Conservation (phyloP, 1,140 invertebrate genomes). For the Bombyx mori region DNA sequence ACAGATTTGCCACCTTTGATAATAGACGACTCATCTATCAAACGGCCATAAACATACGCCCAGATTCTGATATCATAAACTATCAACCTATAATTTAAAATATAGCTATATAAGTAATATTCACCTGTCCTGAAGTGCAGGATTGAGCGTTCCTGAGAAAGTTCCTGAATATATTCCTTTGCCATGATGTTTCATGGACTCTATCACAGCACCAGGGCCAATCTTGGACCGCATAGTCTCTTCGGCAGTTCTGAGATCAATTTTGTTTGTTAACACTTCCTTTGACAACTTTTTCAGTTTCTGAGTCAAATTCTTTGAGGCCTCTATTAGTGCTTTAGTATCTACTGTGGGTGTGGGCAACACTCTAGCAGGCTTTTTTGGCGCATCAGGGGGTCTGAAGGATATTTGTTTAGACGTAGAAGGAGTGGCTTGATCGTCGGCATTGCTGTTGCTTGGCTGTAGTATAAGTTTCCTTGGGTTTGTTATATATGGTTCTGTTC, state of each 20-base stretch:
- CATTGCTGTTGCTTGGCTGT: constrained; percentile 32
- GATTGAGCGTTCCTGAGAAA: constrained; percentile 90
- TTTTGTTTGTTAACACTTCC: constrained; percentile 83
- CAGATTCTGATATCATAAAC: no score
- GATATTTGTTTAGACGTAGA: constrained; percentile 48
- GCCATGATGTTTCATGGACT: constrained; percentile 94
- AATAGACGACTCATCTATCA: no score
- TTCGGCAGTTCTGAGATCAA: constrained; percentile 70
- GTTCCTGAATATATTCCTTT: constrained; percentile 91
- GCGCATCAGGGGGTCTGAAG: constrained; percentile 45
- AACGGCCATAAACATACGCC: no score
- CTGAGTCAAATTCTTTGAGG: constrained; percentile 91
- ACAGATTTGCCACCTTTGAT: no score
- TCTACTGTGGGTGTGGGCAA: constrained; percentile 68
- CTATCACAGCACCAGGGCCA: constrained; percentile 89
- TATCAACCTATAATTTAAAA: no score
- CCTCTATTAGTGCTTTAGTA: constrained; percentile 86
- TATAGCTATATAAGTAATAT: neutral
- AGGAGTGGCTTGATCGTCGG: constrained; percentile 43
- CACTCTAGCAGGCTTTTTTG: constrained; percentile 42
- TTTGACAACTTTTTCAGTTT: constrained; percentile 92
- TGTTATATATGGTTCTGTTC: constrained; percentile 46
- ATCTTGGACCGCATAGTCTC: constrained; percentile 57
- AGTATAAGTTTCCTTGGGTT: constrained; percentile 41
- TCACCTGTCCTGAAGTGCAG: constrained; percentile 89